phyloP scores from a whole-genome alignment of 2,888 invertebrate genomes.

The Cyaniris semiargus region DNA sequence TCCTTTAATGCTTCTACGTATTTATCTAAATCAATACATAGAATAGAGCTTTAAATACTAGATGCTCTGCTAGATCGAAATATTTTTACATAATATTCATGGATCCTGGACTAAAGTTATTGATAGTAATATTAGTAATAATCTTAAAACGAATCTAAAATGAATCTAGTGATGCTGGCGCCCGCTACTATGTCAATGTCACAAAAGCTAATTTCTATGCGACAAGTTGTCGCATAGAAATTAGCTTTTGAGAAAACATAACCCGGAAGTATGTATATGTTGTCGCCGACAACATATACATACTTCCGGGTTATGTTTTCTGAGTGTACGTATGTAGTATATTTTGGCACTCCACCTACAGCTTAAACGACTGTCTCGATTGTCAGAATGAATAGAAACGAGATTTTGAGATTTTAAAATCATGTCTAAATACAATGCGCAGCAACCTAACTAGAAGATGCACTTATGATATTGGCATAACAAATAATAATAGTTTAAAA shows the following conservation, averaged over 20 bases:
- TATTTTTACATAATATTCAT: not conserved
- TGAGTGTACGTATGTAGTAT: not conserved
- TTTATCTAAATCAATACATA: not conserved
- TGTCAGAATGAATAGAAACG: not conserved
- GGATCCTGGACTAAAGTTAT: no score
- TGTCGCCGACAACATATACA: no score
- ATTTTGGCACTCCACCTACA: not conserved
- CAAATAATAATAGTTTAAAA: not conserved
- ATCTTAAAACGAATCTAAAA: no score
- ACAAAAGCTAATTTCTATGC: not conserved
- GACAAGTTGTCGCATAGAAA: no score
- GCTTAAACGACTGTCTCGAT: not conserved
- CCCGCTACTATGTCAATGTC: not conserved
- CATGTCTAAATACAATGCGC: not conserved
- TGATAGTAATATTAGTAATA: no score
- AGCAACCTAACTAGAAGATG: not conserved
- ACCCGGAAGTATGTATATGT: not conserved
- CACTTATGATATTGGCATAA: not conserved
- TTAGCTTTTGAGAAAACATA: no score
- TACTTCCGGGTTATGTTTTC: not conserved
- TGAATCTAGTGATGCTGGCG: not conserved
- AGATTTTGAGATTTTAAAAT: not conserved
- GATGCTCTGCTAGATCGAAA: not conserved
- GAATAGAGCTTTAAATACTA: not conserved
- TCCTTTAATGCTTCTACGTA: not conserved